Percentiles rank a stretch among this genome's conserved stretches.
Conservation (phyloP, 2,797 vertebrate genomes). For the Neosilurus mollespiculum region DNA sequence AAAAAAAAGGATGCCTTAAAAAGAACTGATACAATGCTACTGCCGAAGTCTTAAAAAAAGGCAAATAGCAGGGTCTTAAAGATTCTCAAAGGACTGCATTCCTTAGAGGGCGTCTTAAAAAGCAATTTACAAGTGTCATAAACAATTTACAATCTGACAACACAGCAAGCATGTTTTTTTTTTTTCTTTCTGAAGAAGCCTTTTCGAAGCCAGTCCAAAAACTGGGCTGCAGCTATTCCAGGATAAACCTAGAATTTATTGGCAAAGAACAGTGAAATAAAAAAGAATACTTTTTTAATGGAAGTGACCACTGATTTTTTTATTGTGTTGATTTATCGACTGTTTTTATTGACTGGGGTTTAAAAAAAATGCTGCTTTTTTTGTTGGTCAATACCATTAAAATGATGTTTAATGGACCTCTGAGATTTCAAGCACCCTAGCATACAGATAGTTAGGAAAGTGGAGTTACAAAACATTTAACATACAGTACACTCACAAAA, state of each 20-base stretch:
- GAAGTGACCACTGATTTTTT: not conserved
- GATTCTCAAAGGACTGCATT: constrained; percentile 31
- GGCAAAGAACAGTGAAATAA: not conserved
- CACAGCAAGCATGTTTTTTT: not conserved
- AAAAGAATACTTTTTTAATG: not conserved
- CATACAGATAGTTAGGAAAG: not conserved
- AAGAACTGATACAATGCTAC: not conserved
- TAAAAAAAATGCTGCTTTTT: not conserved
- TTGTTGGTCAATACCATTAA: not conserved
- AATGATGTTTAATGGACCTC: not conserved
- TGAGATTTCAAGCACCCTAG: not conserved
- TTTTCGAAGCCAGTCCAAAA: not conserved
- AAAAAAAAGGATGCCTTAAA: constrained; percentile 6
- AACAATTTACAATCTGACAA: constrained; percentile 69
- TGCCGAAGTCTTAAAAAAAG: not conserved
- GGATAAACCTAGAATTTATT: not conserved
- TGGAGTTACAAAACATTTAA: constrained; percentile 10
- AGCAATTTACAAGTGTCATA: constrained; percentile 80
- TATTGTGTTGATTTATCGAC: not conserved
- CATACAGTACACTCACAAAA: constrained; percentile 4
- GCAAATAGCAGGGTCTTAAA: constrained; percentile 2
- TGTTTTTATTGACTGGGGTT: not conserved
- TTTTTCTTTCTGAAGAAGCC: not conserved
- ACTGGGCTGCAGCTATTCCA: not conserved
- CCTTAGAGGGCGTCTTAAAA: constrained; percentile 59